A percentile compares a stretch with the other conserved stretches of the same genome.
Conservation (phyloP, 2,888 invertebrate genomes). For the Dromius quadrimaculatus region DNA sequence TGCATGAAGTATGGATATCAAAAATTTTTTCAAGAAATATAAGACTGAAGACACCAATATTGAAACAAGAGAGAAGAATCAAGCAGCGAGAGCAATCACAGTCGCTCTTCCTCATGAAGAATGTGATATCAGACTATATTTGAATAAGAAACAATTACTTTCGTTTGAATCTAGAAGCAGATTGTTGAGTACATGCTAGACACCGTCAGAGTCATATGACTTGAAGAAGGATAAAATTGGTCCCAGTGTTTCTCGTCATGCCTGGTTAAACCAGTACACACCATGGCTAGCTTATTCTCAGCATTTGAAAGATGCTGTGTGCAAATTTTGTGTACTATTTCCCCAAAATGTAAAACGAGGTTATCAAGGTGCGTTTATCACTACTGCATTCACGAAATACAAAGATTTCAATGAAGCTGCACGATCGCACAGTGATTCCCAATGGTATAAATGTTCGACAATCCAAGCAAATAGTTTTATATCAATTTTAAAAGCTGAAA, state of each 20-base stretch:
- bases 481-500: not conserved
- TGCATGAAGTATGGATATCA: too few species aligned
- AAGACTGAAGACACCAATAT: too few species aligned
- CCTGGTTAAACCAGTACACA: slow-evolving; percentile 36
- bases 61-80: too few species aligned
- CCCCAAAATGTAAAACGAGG: not conserved
- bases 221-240: not conserved
- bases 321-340: slow-evolving; percentile 26
- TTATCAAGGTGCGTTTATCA: not conserved
- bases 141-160: too few species aligned
- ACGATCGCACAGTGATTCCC: too few species aligned
- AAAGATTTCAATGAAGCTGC: slow-evolving; percentile 8
- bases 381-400: not conserved
- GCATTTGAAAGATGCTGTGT: slow-evolving; percentile 33
- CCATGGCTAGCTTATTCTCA: slow-evolving; percentile 34
- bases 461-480: too few species aligned
- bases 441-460: not conserved
- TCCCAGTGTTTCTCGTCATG: slow-evolving; percentile 14
- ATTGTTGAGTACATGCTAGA: too few species aligned
- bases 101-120: too few species aligned
- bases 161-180: too few species aligned
- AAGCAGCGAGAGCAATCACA: too few species aligned
- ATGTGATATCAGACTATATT: too few species aligned
- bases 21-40: too few species aligned
- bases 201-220: not conserved